phyloP scores from a whole-genome alignment of 2,888 invertebrate genomes.

The Synanthedon myopaeformis region DNA sequence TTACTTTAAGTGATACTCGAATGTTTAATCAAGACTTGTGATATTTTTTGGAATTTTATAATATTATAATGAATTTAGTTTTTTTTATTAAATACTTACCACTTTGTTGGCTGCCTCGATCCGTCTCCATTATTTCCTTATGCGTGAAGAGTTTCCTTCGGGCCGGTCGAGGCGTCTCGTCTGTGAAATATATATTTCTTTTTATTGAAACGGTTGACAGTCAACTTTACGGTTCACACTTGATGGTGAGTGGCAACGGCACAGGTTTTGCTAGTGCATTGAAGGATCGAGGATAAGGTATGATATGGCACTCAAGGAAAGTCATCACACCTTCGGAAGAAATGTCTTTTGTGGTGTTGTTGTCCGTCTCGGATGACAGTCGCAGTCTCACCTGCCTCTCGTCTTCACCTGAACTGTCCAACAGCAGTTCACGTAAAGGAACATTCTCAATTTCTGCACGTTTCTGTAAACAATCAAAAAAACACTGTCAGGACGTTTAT shows the following conservation, averaged over 20 bases:
- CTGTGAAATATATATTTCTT: conserved; percentile 10
- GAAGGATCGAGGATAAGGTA: too few relatives aligned
- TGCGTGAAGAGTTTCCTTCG: conserved; percentile 48
- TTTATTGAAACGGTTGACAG: too few relatives aligned
- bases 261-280: too few relatives aligned
- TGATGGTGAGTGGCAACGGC: too few relatives aligned
- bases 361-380: conserved; percentile 38
- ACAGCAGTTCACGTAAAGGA: conserved; percentile 25
- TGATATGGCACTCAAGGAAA: too few relatives aligned
- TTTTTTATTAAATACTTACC: too few relatives aligned
- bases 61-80: too few relatives aligned
- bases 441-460: conserved; percentile 49
- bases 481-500: neutral
- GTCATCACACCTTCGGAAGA: neutral
- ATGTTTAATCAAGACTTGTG: too few relatives aligned
- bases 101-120: too few relatives aligned
- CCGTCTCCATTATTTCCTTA: conserved; percentile 15
- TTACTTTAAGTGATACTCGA: too few relatives aligned
- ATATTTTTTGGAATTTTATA: too few relatives aligned
- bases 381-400: conserved; percentile 22
- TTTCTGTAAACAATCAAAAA: conserved; percentile 30
- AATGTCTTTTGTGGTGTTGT: conserved; percentile 20
- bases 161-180: conserved; percentile 33
- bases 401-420: conserved; percentile 24
- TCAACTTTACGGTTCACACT: too few relatives aligned